phyloP scores from a whole-genome alignment of 2,888 invertebrate genomes.

The Peribatodes rhomboidaria region DNA sequence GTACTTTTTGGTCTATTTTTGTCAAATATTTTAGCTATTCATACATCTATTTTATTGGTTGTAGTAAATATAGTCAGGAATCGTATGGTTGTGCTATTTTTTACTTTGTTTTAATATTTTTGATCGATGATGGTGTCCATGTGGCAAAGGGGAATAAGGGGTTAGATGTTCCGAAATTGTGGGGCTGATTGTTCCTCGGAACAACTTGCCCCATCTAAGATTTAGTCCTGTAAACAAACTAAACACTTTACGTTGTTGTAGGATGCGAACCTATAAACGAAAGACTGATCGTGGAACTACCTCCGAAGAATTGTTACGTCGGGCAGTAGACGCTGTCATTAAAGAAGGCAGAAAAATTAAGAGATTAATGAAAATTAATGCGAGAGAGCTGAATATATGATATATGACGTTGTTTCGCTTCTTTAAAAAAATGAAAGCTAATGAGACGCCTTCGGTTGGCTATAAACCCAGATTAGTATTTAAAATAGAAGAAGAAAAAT shows the following conservation, averaged over 20 bases:
- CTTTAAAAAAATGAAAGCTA: slow-evolving; percentile 20
- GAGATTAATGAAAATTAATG: neutral
- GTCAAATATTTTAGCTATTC: too few species aligned
- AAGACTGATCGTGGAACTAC: slow-evolving; percentile 10
- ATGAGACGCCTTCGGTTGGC: slow-evolving; percentile 13
- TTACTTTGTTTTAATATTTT: neutral
- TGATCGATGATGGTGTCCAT: neutral
- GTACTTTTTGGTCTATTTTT: slow-evolving; percentile 2
- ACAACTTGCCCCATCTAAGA: slow-evolving; percentile 12
- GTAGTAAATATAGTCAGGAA: too few species aligned
- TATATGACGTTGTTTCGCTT: slow-evolving; percentile 23
- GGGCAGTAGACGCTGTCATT: too few species aligned
- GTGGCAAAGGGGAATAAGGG: neutral
- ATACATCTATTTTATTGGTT: too few species aligned
- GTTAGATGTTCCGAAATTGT: too few species aligned
- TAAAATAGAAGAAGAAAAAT: slow-evolving; percentile 11
- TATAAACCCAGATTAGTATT: slow-evolving; percentile 14
- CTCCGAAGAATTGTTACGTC: slow-evolving; percentile 18
- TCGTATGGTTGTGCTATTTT: neutral
- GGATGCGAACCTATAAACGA: slow-evolving; percentile 4
- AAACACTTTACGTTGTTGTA: too few species aligned
- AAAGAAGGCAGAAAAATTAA: too few species aligned
- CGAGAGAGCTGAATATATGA: slow-evolving; percentile 15
- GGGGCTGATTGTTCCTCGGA: too few species aligned
- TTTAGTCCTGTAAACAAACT: slow-evolving; percentile 1